Conservation (phyloP, 1,140 invertebrate species). For the Neotoxoptera formosana region DNA sequence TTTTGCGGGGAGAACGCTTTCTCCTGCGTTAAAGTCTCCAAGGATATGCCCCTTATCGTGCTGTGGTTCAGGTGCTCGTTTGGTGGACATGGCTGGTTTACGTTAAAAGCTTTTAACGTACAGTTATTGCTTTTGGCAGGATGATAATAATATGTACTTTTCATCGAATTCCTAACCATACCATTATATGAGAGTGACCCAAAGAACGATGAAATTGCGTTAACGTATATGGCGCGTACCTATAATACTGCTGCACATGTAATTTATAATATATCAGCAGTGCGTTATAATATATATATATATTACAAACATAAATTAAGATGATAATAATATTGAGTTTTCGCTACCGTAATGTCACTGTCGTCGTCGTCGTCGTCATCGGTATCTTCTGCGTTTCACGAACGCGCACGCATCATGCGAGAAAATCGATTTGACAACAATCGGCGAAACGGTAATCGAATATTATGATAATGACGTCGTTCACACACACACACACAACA, state of each 20-base stretch:
- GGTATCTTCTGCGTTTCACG: neutral
- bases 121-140: neutral
- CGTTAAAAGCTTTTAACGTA: neutral
- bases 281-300: neutral
- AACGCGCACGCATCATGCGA: neutral
- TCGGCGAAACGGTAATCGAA: neutral
- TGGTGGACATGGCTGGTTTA: neutral
- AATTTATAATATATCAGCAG: neutral
- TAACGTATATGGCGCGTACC: neutral
- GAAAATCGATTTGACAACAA: slow-evolving; percentile 27
- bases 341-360: neutral
- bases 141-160: neutral
- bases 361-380: too few species aligned
- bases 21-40: neutral
- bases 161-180: neutral
- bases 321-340: neutral
- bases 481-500: neutral
- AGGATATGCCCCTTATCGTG: neutral
- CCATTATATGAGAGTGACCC: neutral
- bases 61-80: neutral
- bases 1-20: neutral
- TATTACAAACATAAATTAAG: neutral
- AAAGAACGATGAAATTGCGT: neutral
- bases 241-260: neutral
- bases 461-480: neutral